Evolutionary conservation across 2,113 vertebrate genomes (phyloP).

Genomic region (Scatophagus argus): DNA sequence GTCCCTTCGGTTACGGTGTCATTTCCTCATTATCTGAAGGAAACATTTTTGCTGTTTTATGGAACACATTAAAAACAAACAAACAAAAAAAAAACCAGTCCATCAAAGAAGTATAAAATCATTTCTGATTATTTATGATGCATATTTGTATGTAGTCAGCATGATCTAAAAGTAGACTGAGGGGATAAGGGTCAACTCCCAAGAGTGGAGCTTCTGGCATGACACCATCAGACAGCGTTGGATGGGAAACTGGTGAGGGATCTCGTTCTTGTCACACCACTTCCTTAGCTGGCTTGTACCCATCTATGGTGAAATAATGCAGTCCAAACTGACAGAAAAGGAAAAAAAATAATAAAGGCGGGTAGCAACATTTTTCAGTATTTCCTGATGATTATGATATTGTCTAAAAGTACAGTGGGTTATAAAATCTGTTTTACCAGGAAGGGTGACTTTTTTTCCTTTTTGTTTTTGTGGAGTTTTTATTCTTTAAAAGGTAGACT

Average conservation of each 20-base stretch:
- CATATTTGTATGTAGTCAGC: not conserved
- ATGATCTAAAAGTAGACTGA: not conserved
- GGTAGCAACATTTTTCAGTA: not conserved
- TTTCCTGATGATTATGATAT: not conserved
- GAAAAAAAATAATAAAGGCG: rapidly evolving
- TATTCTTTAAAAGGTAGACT: not conserved
- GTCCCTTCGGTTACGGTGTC: not conserved
- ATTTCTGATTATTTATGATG: not conserved
- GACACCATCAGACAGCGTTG: not conserved
- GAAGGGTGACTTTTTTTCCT: not conserved
- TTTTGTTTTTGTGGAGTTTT: not conserved
- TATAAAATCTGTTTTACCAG: not conserved
- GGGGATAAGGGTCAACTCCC: no score
- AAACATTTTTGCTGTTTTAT: not conserved
- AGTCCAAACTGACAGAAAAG: not conserved
- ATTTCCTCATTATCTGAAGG: not conserved
- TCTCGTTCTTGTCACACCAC: not conserved
- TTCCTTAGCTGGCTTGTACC: not conserved
- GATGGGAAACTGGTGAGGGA: not conserved
- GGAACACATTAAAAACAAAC: no score
- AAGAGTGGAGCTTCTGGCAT: not conserved
- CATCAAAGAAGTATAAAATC: not conserved
- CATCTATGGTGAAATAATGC: not conserved
- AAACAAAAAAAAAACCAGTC: no score
- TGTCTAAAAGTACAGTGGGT: not conserved